Conservation (phyloP, 2,888 invertebrate genomes). For the Drosophila nigricruria region DNA sequence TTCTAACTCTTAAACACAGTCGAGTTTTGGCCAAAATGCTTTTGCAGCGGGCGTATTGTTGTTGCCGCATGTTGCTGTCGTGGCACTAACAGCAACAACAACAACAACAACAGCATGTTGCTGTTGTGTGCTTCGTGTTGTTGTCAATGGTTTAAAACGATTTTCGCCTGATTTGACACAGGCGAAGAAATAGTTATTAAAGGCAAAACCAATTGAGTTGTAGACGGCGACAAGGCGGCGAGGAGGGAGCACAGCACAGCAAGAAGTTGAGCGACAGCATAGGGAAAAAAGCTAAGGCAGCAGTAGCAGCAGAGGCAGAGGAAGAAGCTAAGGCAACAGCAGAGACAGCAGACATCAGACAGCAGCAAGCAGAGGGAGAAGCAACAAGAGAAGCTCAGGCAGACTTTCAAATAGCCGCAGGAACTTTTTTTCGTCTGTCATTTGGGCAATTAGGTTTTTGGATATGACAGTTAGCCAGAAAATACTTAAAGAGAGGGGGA, state of each 20-base stretch:
- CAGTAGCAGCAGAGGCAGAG: neutral
- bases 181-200: slow-evolving; percentile 67
- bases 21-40: slow-evolving; percentile 49
- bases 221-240: slow-evolving; percentile 29
- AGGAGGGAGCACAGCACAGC: neutral
- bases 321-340: neutral
- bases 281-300: slow-evolving; percentile 14
- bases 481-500: neutral
- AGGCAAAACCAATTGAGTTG: slow-evolving; percentile 75
- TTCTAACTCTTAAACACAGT: slow-evolving; percentile 70
- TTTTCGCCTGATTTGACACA: slow-evolving; percentile 79
- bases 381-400: neutral
- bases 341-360: neutral
- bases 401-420: slow-evolving; percentile 60
- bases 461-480: slow-evolving; percentile 50
- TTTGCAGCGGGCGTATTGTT: slow-evolving; percentile 61
- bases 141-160: slow-evolving; percentile 78
- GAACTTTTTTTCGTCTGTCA: slow-evolving; percentile 51
- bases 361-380: neutral
- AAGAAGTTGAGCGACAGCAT: slow-evolving; percentile 11
- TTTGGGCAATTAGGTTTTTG: slow-evolving; percentile 63
- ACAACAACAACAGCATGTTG: slow-evolving; percentile 21
- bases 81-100: slow-evolving; percentile 35
- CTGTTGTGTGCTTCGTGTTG: slow-evolving; percentile 62
- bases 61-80: slow-evolving; percentile 26